A percentile compares a stretch with the other conserved stretches of the same genome.
phyloP scores from a whole-genome alignment of 2,113 vertebrate genomes.

The Cariama cristata region DNA sequence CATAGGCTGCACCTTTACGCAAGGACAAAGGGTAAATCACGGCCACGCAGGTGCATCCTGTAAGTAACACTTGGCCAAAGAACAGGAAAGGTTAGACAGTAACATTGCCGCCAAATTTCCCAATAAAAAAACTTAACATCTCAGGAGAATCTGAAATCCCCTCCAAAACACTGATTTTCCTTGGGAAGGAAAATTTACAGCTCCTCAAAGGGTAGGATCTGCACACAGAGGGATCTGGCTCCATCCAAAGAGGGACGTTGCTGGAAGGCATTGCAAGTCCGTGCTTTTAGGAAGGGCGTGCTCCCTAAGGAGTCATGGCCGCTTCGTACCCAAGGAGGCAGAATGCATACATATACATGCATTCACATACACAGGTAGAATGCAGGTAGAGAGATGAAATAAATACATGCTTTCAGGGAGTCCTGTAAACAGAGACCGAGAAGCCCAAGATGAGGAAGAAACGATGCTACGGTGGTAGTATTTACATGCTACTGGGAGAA shows the following conservation, averaged over 20 bases:
- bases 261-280: not conserved
- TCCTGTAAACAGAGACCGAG: not conserved
- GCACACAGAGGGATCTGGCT: not conserved
- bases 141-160: not conserved
- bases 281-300: not conserved
- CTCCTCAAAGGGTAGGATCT: not conserved
- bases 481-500: not conserved
- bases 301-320: not conserved
- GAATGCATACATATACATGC: not conserved
- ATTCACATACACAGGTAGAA: not conserved
- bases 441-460: not conserved
- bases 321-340: accelerated
- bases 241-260: not conserved
- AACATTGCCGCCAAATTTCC: not conserved
- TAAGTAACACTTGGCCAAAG: not conserved
- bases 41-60: accelerated
- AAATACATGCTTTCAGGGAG: not conserved
- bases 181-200: not conserved
- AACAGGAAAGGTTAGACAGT: not conserved
- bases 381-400: not conserved
- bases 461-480: not conserved
- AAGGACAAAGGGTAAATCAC: not conserved
- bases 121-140: not conserved
- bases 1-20: not conserved
- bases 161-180: not conserved